phyloP scores from a whole-genome alignment of 1,140 invertebrate genomes.

The Bombus impatiens region DNA sequence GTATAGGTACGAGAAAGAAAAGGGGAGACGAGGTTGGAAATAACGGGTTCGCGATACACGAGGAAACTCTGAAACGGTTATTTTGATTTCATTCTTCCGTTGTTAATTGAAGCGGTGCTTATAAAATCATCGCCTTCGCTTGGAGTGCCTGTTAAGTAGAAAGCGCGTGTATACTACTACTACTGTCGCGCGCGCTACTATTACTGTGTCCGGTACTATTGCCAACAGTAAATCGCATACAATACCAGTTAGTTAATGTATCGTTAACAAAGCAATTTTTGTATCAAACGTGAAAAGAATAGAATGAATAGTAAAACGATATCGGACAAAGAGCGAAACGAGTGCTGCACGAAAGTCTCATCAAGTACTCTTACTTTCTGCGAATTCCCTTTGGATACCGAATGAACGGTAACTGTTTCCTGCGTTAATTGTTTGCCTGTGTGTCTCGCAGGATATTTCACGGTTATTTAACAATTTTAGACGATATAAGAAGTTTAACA shows the following conservation, averaged over 20 bases:
- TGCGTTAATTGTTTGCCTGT: neutral
- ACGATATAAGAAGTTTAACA: neutral
- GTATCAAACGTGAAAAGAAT: neutral
- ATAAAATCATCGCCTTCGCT: conserved; percentile 9
- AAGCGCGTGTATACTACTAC: neutral
- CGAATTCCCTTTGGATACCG: neutral
- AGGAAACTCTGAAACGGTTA: conserved; percentile 9
- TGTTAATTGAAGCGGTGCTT: conserved; percentile 21
- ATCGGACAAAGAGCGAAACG: neutral
- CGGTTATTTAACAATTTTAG: neutral
- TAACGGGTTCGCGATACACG: too few species aligned
- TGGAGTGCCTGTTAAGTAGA: neutral
- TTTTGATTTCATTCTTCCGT: conserved; percentile 17
- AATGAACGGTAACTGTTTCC: neutral
- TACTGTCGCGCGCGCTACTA: neutral
- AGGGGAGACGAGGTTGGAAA: too few species aligned
- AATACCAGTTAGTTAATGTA: neutral
- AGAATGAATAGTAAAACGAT: neutral
- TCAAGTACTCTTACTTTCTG: neutral
- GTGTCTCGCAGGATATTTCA: neutral
- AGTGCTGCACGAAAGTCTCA: neutral
- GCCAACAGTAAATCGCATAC: neutral
- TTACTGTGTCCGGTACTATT: too few species aligned
- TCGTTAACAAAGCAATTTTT: neutral
- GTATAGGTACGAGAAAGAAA: neutral